A percentile compares a stretch with the other conserved stretches of the same genome.
These are phyloP conservation scores for Cistogaster globosa DNA, from an alignment of 2,888 invertebrate genomes.

Conservation along the genomic window DNA sequence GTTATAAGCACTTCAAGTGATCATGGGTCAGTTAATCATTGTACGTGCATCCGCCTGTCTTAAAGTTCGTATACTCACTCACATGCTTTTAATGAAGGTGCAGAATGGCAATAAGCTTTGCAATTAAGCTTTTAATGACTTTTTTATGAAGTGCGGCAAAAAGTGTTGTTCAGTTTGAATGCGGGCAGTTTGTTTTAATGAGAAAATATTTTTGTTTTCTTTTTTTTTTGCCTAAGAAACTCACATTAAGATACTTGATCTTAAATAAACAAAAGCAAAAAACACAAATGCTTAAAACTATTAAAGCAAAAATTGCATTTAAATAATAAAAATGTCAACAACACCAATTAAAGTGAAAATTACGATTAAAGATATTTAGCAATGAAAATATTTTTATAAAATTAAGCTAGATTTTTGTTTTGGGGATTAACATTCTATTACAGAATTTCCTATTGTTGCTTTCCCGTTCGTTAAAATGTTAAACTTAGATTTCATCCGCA, in stretches of 20 bases:
- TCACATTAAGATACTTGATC: not conserved
- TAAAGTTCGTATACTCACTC: not conserved
- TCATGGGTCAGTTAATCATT: not conserved
- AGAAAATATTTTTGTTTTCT: not conserved
- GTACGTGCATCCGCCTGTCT: too few relatives aligned
- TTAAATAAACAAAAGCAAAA: not conserved
- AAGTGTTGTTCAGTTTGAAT: constrained; percentile 38
- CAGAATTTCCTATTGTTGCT: too few relatives aligned
- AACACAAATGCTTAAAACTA: not conserved
- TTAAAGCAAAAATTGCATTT: constrained; percentile 20
- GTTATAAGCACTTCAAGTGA: too few relatives aligned
- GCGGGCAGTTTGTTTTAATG: constrained; percentile 23
- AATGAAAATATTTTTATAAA: too few relatives aligned
- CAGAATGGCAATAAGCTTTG: constrained; percentile 69
- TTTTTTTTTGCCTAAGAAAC: not conserved
- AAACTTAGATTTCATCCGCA: too few relatives aligned
- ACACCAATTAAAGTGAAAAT: not conserved
- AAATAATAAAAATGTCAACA: constrained; percentile 52
- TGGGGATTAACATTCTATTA: too few relatives aligned
- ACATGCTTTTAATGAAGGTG: constrained; percentile 67
- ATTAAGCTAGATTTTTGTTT: too few relatives aligned
- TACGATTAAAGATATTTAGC: not conserved
- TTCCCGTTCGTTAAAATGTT: too few relatives aligned
- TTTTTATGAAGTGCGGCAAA: constrained; percentile 18
- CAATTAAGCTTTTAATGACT: constrained; percentile 55